Evolutionary conservation across 2,888 invertebrate species (phyloP).

Genomic region (Coelopa pilipes): DNA sequence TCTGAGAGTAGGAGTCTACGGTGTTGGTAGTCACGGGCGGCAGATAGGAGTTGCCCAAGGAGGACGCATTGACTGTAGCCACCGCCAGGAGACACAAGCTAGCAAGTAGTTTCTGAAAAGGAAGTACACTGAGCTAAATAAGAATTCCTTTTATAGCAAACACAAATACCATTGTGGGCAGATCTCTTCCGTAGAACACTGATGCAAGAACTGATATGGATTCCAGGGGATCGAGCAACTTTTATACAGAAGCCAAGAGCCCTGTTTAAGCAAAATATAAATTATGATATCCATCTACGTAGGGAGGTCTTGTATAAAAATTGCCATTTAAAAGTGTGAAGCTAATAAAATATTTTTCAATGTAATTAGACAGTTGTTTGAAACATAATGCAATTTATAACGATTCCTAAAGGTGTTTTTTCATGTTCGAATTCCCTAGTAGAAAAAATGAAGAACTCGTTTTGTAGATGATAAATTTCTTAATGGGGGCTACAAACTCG

Average conservation of each 20-base stretch:
- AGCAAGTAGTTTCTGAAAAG: slow-evolving; percentile 39
- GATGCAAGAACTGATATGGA: slow-evolving; percentile 38
- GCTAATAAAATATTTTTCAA: no score
- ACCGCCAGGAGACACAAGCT: slow-evolving; percentile 46
- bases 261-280: not conserved
- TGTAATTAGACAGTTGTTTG: no score
- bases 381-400: no score
- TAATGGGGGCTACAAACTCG: no score
- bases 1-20: slow-evolving; percentile 42
- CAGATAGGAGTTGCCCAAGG: slow-evolving; percentile 49
- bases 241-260: slow-evolving; percentile 41
- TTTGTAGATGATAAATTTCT: no score
- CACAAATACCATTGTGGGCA: slow-evolving; percentile 38
- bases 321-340: no score
- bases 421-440: no score
- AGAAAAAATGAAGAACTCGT: no score
- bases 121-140: not conserved
- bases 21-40: slow-evolving; percentile 45
- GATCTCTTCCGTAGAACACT: slow-evolving; percentile 22
- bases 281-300: no score
- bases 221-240: slow-evolving; percentile 33
- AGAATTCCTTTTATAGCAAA: slow-evolving; percentile 1
- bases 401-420: no score
- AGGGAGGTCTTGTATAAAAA: no score
- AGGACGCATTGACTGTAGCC: slow-evolving; percentile 38